A percentile compares a stretch with the other conserved stretches of the same genome.
Conservation (phyloP, 2,113 vertebrate species). For the Cyprinodon tularosa region DNA sequence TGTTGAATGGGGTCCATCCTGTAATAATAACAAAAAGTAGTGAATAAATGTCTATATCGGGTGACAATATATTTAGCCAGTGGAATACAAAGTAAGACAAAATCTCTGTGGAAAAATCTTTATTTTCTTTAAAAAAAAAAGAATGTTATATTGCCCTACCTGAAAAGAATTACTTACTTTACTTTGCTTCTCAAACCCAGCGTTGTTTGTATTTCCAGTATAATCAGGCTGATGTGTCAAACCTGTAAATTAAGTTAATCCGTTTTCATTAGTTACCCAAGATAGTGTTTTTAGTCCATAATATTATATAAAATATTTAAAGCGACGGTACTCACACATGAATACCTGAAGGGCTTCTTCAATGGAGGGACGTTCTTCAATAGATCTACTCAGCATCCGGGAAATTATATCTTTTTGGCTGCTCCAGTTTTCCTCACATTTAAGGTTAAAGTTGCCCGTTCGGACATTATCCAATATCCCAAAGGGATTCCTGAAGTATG, state of each 20-base stretch:
- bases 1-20: not conserved
- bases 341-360: not conserved
- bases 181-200: not conserved
- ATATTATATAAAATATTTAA: not conserved
- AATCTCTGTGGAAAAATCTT: not conserved
- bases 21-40: slow-evolving; percentile 1
- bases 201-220: not conserved
- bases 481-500: not conserved
- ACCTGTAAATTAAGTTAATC: not conserved
- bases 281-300: not conserved
- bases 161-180: not conserved
- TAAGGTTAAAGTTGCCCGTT: not conserved
- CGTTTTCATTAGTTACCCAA: not conserved
- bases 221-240: slow-evolving; percentile 1
- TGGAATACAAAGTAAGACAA: not conserved
- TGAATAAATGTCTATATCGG: not conserved
- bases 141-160: not conserved
- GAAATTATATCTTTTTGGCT: not conserved
- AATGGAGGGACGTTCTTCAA: not conserved
- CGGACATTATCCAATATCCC: not conserved
- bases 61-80: not conserved
- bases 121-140: not conserved
- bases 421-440: not conserved
- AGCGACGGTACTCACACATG: not conserved
- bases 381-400: not conserved